Base-by-base conservation (phyloP, 35 echinoderm and acorn worm genomes). In the Hemicentrotus pulcherrimus region DNA sequence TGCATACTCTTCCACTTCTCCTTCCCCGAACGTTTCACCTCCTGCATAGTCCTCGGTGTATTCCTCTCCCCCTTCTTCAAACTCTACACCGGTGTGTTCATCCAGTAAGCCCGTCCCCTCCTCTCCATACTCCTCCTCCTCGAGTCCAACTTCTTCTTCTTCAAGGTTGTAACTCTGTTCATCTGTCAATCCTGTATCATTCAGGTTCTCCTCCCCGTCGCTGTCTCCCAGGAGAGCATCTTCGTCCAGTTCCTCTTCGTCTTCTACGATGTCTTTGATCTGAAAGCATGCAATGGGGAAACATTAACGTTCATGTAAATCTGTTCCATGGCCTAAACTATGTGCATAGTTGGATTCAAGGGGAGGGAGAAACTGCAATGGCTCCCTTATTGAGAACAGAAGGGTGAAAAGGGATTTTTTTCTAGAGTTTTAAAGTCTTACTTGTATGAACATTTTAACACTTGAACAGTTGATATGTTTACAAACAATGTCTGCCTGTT, bases 211-310 rank as follows among this genome's bases (percentile, higher is more conserved):
- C 91, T 93, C 91, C 11, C 48, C 91, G 30, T 93, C 91, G 48
- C 91, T 93, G 19, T 46, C 48, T 14, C 91, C 91, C 16, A 93
- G 48, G 18, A 93, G 91, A 2, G 91, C 91, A 31, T 93, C 91
- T 58, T 93, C 91, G 46, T 93, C 91, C 10, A 93, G 48, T 31
- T 93, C 91, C 46, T 93, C 91, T 33, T 93, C 91, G 13, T 93
- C 91, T 58, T 93, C 91, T 46, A 15, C 48, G n/a, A 93, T 93
- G 16, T 58, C 91, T 93, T 93, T 93, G n/a, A 93, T 31, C 91
- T 93, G 32, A 90, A 18, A 28, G 88, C 16, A 41, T 33, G 45
- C 32, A 45, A 45, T 45, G 32, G 4, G 88, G 35, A 0, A 41
- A 41, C 35, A 41, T 41, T 1, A 41, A 41, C 50, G 1, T 55